phyloP scores from a whole-genome alignment of 53 echinoderm and acorn worm genomes.

The Paracentrotus lividus region DNA sequence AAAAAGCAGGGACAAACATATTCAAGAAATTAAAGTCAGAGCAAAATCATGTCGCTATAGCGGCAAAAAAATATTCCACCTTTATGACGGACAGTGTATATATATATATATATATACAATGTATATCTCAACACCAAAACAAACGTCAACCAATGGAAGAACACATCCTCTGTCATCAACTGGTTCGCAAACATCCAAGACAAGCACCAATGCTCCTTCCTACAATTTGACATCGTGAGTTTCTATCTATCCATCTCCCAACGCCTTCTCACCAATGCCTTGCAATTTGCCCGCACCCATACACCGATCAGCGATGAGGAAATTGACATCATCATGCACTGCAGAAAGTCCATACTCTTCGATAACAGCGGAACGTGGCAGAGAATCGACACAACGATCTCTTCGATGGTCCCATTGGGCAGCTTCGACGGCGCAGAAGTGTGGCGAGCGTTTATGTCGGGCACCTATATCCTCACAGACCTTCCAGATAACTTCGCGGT shows the following conservation, averaged over 20 bases:
- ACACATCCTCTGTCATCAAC: background rate
- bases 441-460: conserved; percentile 47
- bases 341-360: conserved; percentile 31
- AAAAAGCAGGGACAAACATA: too few species aligned
- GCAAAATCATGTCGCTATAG: too few species aligned
- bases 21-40: too few species aligned
- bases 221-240: conserved; percentile 32
- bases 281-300: background rate
- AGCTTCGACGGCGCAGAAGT: conserved; percentile 52
- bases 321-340: conserved; percentile 14
- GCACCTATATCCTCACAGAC: conserved; percentile 24
- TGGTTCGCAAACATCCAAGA: conserved; percentile 1
- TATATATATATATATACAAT: too few species aligned
- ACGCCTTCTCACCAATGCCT: background rate
- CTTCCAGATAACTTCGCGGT: background rate
- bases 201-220: background rate
- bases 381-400: background rate
- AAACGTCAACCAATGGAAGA: conserved; percentile 56
- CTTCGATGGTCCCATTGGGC: conserved; percentile 61
- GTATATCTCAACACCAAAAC: background rate
- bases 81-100: too few species aligned
- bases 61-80: too few species aligned
- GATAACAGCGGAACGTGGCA: background rate
- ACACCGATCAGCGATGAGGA: background rate
- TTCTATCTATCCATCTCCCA: conserved; percentile 48